A percentile compares a stretch with the other conserved stretches of the same genome.
These are phyloP conservation scores for Neolamprologus sp. DNA, from an alignment of 2,113 vertebrate species.

Conservation along the genomic window DNA sequence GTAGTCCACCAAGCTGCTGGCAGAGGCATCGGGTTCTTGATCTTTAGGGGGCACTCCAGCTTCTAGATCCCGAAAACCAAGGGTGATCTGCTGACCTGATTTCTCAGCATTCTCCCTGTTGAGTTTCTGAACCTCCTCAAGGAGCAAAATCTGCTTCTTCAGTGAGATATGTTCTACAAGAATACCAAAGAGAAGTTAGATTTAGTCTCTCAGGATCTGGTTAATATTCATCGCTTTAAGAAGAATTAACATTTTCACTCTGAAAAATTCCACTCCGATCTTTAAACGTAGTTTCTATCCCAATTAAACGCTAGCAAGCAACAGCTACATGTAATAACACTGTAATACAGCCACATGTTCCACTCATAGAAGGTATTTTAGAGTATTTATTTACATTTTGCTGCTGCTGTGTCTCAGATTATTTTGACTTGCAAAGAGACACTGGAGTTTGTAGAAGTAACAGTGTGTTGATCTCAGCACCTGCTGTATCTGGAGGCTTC, in stretches of 20 bases:
- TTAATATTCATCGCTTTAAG: background rate
- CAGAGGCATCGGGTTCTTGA: background rate
- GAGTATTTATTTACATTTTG: background rate
- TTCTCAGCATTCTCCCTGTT: constrained; percentile 79
- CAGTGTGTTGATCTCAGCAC: constrained; percentile 56
- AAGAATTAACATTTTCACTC: background rate
- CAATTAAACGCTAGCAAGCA: background rate
- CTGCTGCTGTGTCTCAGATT: background rate
- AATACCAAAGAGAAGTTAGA: background rate
- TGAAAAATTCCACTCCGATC: background rate
- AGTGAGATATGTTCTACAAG: constrained; percentile 67
- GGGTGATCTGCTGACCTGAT: constrained; percentile 24
- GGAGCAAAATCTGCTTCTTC: constrained; percentile 65
- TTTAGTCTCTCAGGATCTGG: background rate
- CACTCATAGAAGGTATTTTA: background rate
- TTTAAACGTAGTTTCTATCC: background rate
- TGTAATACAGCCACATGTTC: background rate
- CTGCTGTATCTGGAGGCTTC: constrained; percentile 77
- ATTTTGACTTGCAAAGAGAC: background rate
- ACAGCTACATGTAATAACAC: background rate
- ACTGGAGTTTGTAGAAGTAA: background rate
- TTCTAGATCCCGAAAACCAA: constrained; percentile 17
- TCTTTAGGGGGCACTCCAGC: background rate
- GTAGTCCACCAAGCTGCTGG: constrained; percentile 18
- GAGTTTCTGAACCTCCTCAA: constrained; percentile 78